phyloP scores from a whole-genome alignment of 2,888 invertebrate genomes.

The Pammene aurita region DNA sequence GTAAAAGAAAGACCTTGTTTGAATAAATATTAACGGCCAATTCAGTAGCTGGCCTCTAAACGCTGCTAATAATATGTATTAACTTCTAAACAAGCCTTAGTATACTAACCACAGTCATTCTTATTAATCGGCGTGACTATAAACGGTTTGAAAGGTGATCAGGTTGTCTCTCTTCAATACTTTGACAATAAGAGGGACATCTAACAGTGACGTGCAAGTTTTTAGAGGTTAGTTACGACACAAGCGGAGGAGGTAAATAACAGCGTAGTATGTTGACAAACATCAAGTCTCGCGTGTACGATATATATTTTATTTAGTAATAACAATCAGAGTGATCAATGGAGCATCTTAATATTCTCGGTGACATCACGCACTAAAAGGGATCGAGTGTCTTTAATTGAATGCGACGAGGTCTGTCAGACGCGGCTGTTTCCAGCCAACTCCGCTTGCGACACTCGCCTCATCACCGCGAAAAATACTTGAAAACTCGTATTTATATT shows the following conservation, averaged over 20 bases:
- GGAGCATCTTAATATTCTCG: constrained; percentile 61
- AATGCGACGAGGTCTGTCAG: constrained; percentile 59
- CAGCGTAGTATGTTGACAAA: constrained; percentile 14
- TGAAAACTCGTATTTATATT: constrained; percentile 45
- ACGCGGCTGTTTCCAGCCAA: constrained; percentile 63
- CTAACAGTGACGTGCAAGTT: not conserved
- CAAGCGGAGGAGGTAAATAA: constrained; percentile 10
- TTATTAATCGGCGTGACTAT: constrained; percentile 25
- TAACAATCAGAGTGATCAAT: constrained; percentile 56
- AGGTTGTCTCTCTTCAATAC: constrained; percentile 29
- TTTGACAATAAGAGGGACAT: constrained; percentile 9
- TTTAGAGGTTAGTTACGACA: constrained; percentile 19
- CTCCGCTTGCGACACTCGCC: constrained; percentile 67
- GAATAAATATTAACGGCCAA: not conserved
- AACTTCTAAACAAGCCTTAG: constrained; percentile 13
- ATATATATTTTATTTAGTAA: constrained; percentile 17
- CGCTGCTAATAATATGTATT: constrained; percentile 19
- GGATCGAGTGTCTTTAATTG: constrained; percentile 73
- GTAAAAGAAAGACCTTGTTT: not conserved
- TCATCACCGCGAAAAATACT: constrained; percentile 47
- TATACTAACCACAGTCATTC: constrained; percentile 19
- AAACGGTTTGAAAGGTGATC: constrained; percentile 18
- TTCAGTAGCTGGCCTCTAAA: constrained; percentile 1
- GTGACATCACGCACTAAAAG: constrained; percentile 74
- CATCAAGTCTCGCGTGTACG: constrained; percentile 40